phyloP scores from a whole-genome alignment of 2,888 invertebrate genomes.

The Agrilus mali region DNA sequence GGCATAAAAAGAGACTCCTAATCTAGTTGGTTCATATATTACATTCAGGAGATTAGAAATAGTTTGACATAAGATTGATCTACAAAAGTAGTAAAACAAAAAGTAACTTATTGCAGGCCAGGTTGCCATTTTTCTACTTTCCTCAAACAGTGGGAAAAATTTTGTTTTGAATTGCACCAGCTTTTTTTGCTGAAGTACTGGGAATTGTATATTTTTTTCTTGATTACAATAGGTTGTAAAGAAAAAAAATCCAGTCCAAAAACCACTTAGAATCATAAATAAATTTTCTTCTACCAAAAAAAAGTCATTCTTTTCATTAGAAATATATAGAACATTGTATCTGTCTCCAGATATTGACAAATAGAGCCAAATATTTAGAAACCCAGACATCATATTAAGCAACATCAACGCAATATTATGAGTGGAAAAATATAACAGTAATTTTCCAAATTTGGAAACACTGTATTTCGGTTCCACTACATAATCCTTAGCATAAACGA shows the following conservation, averaged over 20 bases:
- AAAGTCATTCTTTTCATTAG: slow-evolving; percentile 36
- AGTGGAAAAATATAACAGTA: slow-evolving; percentile 47
- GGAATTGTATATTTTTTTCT: slow-evolving; percentile 48
- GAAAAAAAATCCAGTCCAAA: slow-evolving; percentile 52
- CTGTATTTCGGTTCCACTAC: slow-evolving; percentile 47
- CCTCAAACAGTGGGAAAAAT: slow-evolving; percentile 42
- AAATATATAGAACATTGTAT: slow-evolving; percentile 40
- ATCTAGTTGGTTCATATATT: slow-evolving; percentile 39
- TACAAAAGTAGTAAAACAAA: slow-evolving; percentile 48
- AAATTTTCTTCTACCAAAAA: slow-evolving; percentile 56
- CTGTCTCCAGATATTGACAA: slow-evolving; percentile 49
- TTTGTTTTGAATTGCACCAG: slow-evolving; percentile 51
- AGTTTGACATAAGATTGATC: slow-evolving; percentile 39
- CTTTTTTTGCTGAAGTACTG: slow-evolving; percentile 58
- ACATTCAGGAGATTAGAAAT: slow-evolving; percentile 42
- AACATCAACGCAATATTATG: slow-evolving; percentile 44
- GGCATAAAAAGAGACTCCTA: slow-evolving; percentile 37
- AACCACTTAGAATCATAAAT: slow-evolving; percentile 53
- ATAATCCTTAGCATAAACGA: slow-evolving; percentile 58
- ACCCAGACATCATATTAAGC: slow-evolving; percentile 51
- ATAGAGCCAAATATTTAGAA: slow-evolving; percentile 55
- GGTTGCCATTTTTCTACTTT: slow-evolving; percentile 45
- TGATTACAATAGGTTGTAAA: slow-evolving; percentile 45
- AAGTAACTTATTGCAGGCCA: slow-evolving; percentile 51
- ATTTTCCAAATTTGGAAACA: slow-evolving; percentile 53